Base-by-base conservation (phyloP, 1,140 invertebrate species). In the Augochlora pura region DNA sequence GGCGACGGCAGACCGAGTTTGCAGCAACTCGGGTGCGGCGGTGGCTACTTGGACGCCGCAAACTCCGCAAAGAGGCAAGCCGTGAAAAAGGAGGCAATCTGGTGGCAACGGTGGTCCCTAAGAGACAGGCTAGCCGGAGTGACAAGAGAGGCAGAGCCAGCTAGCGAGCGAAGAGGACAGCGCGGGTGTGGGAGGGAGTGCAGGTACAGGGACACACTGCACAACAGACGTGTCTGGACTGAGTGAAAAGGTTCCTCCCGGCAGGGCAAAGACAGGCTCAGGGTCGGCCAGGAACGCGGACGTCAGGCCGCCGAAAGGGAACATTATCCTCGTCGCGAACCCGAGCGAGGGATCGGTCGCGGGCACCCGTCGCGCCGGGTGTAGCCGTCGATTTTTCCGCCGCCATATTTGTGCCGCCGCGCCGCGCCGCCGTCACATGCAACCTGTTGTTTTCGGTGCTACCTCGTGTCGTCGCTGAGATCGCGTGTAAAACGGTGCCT, bases 391-490 rank as follows among this genome's bases (percentile, higher is more conserved):
- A n/a, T 72, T 54, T 54, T 73, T 49, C 65, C 71, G 77, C 77
- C 68, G 82, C 86, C 83, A 87, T 88, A 83, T 84, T 85, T 86
- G 42, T 46, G 42, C 42, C 42, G 42, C 39, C 39, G 80, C 68
- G 69, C 18, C 69, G 65, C 69, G 49, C 16, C 49, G 49, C 16
- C 74, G 66, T 82, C 82, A 87, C 79, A 86, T 90, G 86, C 87
- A 90, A 90, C 88, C 88, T 90, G 88, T 90, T 90, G 87, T 90
- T 88, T 89, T 90, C 67, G 69, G 65, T 83, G 71, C 82, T 82
- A 85, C 80, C 80, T 80, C 77, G 81, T 84, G 81, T 83, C 79
- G 81, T 76, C 82, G 72, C 67, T 84, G 75, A 64, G 72, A 79
- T 78, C 70, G 78, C 69, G 71, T 57, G 76, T 74, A 78, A 7